Evolutionary conservation across 2,797 vertebrate species (phyloP).

Genomic region (Lemur catta): DNA sequence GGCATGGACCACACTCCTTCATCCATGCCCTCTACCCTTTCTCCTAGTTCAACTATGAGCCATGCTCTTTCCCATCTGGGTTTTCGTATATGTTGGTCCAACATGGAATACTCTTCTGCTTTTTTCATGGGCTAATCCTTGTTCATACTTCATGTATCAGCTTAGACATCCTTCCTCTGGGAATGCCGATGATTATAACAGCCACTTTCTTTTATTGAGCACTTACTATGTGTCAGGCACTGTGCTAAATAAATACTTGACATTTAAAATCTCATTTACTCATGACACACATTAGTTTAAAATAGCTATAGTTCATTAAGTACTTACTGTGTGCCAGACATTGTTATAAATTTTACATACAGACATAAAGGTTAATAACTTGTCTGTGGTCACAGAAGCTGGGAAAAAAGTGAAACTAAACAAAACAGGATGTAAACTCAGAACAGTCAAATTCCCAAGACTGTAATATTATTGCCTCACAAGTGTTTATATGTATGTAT

Average conservation of each 20-base stretch:
- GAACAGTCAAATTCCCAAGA: neutral
- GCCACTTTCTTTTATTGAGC: neutral
- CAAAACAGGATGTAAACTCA: neutral
- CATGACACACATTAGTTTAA: neutral
- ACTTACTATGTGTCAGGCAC: neutral
- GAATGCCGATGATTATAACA: neutral
- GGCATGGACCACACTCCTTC: neutral
- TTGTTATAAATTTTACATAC: neutral
- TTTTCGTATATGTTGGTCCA: neutral
- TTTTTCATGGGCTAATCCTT: neutral
- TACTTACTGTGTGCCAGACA: neutral
- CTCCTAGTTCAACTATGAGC: neutral
- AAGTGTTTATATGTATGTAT: neutral
- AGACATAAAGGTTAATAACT: neutral
- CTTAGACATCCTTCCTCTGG: neutral
- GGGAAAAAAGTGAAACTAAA: neutral
- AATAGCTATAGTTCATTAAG: neutral
- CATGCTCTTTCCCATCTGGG: neutral
- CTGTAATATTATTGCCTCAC: neutral
- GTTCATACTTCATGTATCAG: neutral
- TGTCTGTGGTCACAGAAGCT: neutral
- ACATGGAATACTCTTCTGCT: too few relatives aligned
- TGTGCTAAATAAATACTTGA: neutral
- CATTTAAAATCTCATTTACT: neutral
- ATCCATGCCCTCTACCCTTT: neutral